Conservation (phyloP, 2,888 invertebrate genomes). For the Ichneumon xanthorius region DNA sequence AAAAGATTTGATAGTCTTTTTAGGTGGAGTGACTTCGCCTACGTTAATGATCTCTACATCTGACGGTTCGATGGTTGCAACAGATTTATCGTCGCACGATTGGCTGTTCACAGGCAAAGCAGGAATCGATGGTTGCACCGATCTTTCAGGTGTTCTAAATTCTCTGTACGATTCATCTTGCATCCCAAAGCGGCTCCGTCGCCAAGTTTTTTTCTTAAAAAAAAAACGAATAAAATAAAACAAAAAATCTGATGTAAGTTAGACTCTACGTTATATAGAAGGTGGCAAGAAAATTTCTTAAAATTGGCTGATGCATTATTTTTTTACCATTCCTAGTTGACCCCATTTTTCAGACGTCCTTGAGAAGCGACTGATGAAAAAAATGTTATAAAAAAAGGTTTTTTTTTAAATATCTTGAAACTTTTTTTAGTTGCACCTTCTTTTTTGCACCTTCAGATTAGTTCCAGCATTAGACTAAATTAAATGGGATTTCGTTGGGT, state of each 20-base stretch:
- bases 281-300: too few species aligned
- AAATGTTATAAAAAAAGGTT: too few species aligned
- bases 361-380: too few species aligned
- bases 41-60: background rate
- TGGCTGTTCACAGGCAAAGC: background rate
- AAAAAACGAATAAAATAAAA: background rate
- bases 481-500: background rate
- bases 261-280: too few species aligned
- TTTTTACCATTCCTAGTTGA: too few species aligned
- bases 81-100: background rate
- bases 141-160: background rate
- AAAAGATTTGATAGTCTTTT: constrained; percentile 27
- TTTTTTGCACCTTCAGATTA: background rate
- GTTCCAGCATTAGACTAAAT: background rate
- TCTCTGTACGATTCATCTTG: too few species aligned
- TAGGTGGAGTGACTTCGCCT: background rate
- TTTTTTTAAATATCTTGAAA: too few species aligned
- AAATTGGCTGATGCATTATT: too few species aligned
- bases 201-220: background rate
- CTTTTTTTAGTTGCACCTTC: too few species aligned
- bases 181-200: background rate
- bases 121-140: background rate
- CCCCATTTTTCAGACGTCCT: too few species aligned
- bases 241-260: background rate
- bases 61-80: background rate